Evolutionary conservation across 23 tunicate genomes (phyloP).

Genomic region (Halocynthia roretzi): DNA sequence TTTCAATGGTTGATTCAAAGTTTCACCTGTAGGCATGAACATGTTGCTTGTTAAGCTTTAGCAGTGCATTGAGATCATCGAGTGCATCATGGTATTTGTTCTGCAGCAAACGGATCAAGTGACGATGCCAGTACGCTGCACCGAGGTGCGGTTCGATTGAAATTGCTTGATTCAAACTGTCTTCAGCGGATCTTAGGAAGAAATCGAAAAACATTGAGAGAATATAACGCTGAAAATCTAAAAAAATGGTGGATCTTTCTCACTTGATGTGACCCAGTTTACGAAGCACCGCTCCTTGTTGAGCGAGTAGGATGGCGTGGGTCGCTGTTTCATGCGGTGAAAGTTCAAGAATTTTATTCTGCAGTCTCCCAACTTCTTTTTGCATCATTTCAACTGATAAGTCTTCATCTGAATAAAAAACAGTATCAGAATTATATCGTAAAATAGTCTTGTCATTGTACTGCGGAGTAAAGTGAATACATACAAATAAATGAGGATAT

Average conservation of each 20-base stretch:
- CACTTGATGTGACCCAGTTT: constrained; percentile 87
- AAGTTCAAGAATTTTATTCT: constrained; percentile 17
- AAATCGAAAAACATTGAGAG: neutral
- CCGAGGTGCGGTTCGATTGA: constrained; percentile 44
- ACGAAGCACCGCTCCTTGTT: constrained; percentile 53
- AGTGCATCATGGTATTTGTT: constrained; percentile 72
- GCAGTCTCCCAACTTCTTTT: constrained; percentile 37
- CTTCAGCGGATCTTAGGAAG: constrained; percentile 35
- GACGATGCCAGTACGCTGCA: constrained; percentile 93
- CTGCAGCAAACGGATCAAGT: constrained; percentile 45
- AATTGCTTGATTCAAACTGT: constrained; percentile 58
- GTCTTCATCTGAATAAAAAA: constrained; percentile 25
- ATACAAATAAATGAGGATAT: neutral
- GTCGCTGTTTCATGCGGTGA: constrained; percentile 14
- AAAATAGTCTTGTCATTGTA: neutral
- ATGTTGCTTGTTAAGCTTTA: constrained; percentile 43
- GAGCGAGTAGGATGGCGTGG: constrained; percentile 51
- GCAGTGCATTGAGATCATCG: constrained; percentile 69
- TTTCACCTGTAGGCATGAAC: constrained; percentile 80
- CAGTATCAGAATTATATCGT: neutral
- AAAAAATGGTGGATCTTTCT: neutral
- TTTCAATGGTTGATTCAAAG: neutral
- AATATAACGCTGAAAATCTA: neutral
- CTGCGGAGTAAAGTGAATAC: too few relatives aligned
- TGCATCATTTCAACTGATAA: constrained; percentile 37